Percentiles rank a stretch among this genome's conserved stretches.
These are phyloP conservation scores for Callipepla squamata DNA, from an alignment of 2,113 vertebrate genomes.

Conservation along the genomic window DNA sequence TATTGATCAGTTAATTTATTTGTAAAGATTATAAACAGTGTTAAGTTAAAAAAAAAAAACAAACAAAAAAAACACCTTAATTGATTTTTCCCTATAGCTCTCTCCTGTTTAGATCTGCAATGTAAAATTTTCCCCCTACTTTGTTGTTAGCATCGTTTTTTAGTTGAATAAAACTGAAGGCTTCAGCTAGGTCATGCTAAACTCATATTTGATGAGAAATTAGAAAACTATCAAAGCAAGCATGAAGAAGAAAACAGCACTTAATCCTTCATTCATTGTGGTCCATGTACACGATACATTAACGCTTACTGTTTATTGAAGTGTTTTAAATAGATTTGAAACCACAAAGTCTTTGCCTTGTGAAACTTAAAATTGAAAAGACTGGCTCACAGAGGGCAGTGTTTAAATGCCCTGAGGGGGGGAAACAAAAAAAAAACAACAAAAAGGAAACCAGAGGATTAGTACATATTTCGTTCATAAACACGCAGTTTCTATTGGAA, in stretches of 20 bases:
- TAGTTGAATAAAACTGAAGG: not conserved
- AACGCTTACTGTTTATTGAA: constrained; percentile 63
- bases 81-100: not conserved
- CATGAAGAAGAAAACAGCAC: not conserved
- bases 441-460: not conserved
- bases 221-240: not conserved
- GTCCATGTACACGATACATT: constrained; percentile 33
- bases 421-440: not conserved
- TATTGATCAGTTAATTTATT: constrained; percentile 47
- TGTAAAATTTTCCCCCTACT: not conserved
- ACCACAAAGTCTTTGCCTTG: constrained; percentile 41
- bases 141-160: not conserved
- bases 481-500: not conserved
- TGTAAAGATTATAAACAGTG: constrained; percentile 36
- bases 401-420: constrained; percentile 3
- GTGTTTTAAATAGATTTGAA: constrained; percentile 42
- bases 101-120: not conserved
- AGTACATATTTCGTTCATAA: constrained; percentile 18
- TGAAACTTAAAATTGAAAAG: constrained; percentile 54
- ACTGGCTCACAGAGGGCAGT: not conserved
- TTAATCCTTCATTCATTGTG: constrained; percentile 6
- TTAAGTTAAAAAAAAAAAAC: not conserved
- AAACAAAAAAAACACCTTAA: not conserved
- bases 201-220: not conserved
- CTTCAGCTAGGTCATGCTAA: not conserved